phyloP scores from a whole-genome alignment of 2,797 vertebrate genomes.

The Macrochelys suwanniensis region DNA sequence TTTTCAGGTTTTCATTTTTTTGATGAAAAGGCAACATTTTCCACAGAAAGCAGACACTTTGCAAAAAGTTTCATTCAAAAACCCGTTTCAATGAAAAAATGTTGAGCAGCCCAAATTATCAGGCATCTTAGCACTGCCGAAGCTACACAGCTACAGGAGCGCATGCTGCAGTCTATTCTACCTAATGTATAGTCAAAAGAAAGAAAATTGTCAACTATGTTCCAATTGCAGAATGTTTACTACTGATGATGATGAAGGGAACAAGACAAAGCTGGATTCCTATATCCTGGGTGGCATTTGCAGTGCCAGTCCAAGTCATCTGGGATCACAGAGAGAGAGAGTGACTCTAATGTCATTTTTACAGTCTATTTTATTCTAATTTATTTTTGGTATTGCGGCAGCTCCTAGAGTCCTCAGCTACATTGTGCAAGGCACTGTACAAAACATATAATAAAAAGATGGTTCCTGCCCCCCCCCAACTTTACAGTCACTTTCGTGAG shows the following conservation, averaged over 20 bases:
- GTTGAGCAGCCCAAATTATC: background rate
- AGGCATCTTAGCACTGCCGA: background rate
- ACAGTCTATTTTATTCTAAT: background rate
- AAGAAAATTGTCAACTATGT: background rate
- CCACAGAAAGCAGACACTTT: background rate
- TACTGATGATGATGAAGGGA: background rate
- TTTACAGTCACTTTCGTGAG: background rate
- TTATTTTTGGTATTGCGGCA: conserved; percentile 8
- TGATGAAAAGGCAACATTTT: background rate
- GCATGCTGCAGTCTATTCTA: fast-evolving
- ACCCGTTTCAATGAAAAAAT: background rate
- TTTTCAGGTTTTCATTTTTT: background rate
- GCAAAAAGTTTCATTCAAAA: background rate
- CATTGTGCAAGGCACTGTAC: conserved; percentile 10
- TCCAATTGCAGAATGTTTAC: conserved; percentile 5
- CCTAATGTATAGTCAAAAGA: background rate
- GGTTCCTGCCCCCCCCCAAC: background rate
- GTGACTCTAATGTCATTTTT: background rate
- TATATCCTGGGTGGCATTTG: background rate
- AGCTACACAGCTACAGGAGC: background rate
- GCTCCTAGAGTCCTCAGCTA: conserved; percentile 7
- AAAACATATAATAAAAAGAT: conserved; percentile 25
- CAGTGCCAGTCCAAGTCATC: background rate
- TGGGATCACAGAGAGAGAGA: background rate
- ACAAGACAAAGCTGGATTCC: background rate